Conservation (phyloP, 2,888 invertebrate species). For the Ichneumoninae sp. region DNA sequence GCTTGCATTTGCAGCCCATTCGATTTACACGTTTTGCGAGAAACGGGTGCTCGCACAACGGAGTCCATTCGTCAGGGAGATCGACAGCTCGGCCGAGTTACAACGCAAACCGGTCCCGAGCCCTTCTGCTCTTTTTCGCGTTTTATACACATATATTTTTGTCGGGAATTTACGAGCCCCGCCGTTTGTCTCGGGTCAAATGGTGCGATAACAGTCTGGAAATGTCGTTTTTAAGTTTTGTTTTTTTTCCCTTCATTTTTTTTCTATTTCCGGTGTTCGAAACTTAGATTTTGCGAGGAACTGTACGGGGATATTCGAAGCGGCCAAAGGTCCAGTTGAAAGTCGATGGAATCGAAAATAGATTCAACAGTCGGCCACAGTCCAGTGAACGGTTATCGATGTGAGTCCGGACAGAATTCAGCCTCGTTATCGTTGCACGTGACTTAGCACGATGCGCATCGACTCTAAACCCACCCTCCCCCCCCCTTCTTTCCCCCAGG, state of each 20-base stretch:
- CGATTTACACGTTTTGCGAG: slow-evolving; percentile 25
- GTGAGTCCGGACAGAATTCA: slow-evolving; percentile 1
- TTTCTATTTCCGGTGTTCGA: background rate
- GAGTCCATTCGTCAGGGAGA: slow-evolving; percentile 14
- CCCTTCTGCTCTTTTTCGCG: slow-evolving; percentile 2
- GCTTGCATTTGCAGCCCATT: slow-evolving; percentile 2
- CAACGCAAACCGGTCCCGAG: background rate
- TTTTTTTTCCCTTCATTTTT: background rate
- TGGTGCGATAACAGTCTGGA: background rate
- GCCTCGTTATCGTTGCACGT: slow-evolving; percentile 27
- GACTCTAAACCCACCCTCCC: background rate
- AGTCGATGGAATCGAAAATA: slow-evolving; percentile 17
- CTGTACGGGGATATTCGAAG: background rate
- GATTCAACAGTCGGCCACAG: slow-evolving; percentile 14
- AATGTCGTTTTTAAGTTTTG: background rate
- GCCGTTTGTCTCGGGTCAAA: slow-evolving; percentile 4
- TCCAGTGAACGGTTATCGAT: slow-evolving; percentile 24
- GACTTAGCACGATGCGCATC: slow-evolving; percentile 8
- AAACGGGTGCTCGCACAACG: background rate
- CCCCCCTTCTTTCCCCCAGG: too few species aligned
- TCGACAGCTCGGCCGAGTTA: slow-evolving; percentile 15
- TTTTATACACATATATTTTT: slow-evolving; percentile 15
- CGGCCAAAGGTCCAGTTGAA: background rate
- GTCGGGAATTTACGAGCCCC: background rate
- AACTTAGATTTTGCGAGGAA: background rate